A percentile compares a stretch with the other conserved stretches of the same genome.
Evolutionary conservation across 2,797 vertebrate genomes (phyloP).

Genomic region (Graptemys geographica): DNA sequence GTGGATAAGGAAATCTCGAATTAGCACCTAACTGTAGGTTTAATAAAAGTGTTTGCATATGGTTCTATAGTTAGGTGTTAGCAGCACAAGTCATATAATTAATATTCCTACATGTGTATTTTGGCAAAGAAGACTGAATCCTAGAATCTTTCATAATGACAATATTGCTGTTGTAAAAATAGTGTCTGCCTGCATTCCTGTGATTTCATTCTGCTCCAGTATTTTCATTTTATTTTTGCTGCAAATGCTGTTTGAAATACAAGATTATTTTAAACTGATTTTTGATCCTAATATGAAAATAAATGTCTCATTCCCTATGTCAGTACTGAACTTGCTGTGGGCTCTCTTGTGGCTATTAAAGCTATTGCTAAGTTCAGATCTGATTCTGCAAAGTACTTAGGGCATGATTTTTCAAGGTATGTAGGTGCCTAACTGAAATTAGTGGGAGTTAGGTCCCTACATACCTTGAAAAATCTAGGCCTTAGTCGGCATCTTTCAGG

Average conservation of each 20-base stretch:
- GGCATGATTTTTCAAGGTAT: background rate
- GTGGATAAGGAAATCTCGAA: slow-evolving; percentile 12
- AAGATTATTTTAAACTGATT: slow-evolving; percentile 60
- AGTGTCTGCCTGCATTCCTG: slow-evolving; percentile 59
- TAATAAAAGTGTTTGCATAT: slow-evolving; percentile 1
- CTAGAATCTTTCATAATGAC: slow-evolving; percentile 47
- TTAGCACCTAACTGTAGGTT: slow-evolving; percentile 42
- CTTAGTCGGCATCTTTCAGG: background rate
- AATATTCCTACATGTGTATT: slow-evolving; percentile 38
- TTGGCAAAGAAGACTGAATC: slow-evolving; percentile 47
- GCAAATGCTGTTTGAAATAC: slow-evolving; percentile 38
- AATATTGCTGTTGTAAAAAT: slow-evolving; percentile 2
- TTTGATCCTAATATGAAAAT: slow-evolving; percentile 60
- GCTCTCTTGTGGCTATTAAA: slow-evolving; percentile 37
- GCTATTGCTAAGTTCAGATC: background rate
- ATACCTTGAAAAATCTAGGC: background rate
- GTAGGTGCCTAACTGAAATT: background rate
- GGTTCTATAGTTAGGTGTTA: slow-evolving; percentile 26
- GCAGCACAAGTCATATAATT: slow-evolving; percentile 20
- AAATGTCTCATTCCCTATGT: slow-evolving; percentile 51
- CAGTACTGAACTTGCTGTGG: slow-evolving; percentile 32
- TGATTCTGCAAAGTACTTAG: background rate
- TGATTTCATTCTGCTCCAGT: slow-evolving; percentile 42
- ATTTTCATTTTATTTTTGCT: slow-evolving; percentile 37
- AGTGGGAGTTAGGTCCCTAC: background rate